Evolutionary conservation across 1,140 invertebrate genomes (phyloP).

Genomic region (Onthophagus taurus): DNA sequence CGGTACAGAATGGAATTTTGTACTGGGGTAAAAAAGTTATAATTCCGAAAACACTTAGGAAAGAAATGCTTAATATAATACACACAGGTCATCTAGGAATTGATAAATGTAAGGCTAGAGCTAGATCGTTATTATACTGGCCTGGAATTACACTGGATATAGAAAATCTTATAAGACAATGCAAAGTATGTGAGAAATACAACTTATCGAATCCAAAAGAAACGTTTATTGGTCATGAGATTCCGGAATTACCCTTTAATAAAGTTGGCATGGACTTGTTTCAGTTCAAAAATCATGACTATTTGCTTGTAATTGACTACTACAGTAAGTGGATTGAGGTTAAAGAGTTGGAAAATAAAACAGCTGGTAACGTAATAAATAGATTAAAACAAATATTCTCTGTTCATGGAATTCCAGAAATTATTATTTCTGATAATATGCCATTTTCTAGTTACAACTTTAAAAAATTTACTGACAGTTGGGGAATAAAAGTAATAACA

Average conservation of each 20-base stretch:
- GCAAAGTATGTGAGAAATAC: background rate
- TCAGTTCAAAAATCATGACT: slow-evolving; percentile 28
- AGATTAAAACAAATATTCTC: slow-evolving; percentile 22
- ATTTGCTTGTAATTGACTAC: slow-evolving; percentile 33
- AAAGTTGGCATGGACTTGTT: slow-evolving; percentile 30
- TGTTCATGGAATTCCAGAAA: slow-evolving; percentile 18
- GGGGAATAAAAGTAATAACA: background rate
- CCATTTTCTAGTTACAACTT: background rate
- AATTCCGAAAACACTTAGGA: slow-evolving; percentile 26
- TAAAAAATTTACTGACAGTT: background rate
- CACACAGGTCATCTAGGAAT: slow-evolving; percentile 39
- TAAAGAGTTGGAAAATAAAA: slow-evolving; percentile 6
- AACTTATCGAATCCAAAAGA: slow-evolving; percentile 11
- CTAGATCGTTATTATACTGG: slow-evolving; percentile 33
- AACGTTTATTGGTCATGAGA: slow-evolving; percentile 27
- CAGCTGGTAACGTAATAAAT: background rate
- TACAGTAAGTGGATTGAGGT: slow-evolving; percentile 30
- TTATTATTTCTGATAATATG: background rate
- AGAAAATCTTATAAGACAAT: slow-evolving; percentile 29
- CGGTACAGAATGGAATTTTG: slow-evolving; percentile 24
- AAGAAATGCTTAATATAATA: slow-evolving; percentile 28
- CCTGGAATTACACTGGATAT: slow-evolving; percentile 35
- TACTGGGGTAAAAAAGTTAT: slow-evolving; percentile 16
- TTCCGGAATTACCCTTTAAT: slow-evolving; percentile 25
- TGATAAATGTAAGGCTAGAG: slow-evolving; percentile 28